A percentile compares a stretch with the other conserved stretches of the same genome.
Conservation (phyloP, 2,113 vertebrate species). For the Amphilophus citrinellus region DNA sequence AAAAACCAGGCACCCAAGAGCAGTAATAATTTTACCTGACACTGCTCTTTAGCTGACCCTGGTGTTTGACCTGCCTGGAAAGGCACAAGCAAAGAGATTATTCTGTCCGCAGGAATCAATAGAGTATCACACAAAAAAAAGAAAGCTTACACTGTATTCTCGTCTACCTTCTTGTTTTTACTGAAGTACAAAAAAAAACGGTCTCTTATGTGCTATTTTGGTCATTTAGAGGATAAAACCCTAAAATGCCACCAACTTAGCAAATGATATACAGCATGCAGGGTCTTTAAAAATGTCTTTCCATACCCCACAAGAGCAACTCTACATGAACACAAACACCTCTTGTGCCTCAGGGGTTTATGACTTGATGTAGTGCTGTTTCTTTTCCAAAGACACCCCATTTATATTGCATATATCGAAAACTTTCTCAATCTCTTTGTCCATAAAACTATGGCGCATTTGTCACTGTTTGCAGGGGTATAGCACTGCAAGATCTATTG, state of each 20-base stretch:
- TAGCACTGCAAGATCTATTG: not conserved
- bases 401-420: not conserved
- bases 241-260: not conserved
- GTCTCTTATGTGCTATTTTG: slow-evolving; percentile 9
- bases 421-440: not conserved
- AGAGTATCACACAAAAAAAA: slow-evolving; percentile 21
- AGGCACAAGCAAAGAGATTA: slow-evolving; percentile 42
- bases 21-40: slow-evolving; percentile 27
- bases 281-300: slow-evolving; percentile 23
- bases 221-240: slow-evolving; percentile 5
- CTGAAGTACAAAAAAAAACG: not conserved
- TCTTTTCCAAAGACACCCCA: slow-evolving; percentile 1
- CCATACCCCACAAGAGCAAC: not conserved
- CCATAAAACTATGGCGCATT: not conserved
- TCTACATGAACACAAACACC: slow-evolving; percentile 4
- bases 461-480: not conserved
- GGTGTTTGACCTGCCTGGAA: slow-evolving; percentile 51
- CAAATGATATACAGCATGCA: not conserved
- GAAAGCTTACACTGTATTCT: slow-evolving; percentile 39
- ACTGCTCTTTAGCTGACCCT: slow-evolving; percentile 33
- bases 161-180: slow-evolving; percentile 20
- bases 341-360: slow-evolving; percentile 28
- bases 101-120: slow-evolving; percentile 43
- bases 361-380: not conserved
- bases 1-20: slow-evolving; percentile 8